Evolutionary conservation across 1,140 invertebrate genomes (phyloP).

Genomic region (Lepidurus apus): DNA sequence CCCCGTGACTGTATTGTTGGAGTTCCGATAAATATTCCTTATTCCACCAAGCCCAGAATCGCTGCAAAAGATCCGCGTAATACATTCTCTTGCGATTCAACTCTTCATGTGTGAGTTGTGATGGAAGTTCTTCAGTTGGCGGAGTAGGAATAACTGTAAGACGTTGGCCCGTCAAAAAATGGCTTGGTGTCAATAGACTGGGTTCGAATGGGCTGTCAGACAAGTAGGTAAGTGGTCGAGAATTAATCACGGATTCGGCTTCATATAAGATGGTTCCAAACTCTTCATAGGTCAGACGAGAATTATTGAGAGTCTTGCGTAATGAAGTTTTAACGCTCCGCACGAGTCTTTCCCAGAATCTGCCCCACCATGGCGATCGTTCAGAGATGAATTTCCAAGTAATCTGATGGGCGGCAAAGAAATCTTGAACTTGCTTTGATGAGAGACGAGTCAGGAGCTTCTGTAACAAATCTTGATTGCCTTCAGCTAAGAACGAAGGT

Average conservation of each 20-base stretch:
- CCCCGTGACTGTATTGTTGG: background rate
- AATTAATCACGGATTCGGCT: constrained; percentile 37
- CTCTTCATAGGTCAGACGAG: too few relatives aligned
- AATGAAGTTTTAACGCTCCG: constrained; percentile 41
- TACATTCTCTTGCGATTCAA: background rate
- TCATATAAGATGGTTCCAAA: too few relatives aligned
- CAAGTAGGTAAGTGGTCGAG: constrained; percentile 30
- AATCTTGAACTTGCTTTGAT: background rate
- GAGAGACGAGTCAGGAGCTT: background rate
- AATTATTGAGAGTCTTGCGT: constrained; percentile 39
- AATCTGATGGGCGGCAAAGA: constrained; percentile 34
- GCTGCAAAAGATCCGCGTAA: background rate
- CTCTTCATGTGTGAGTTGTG: background rate
- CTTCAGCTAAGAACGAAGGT: constrained; percentile 30
- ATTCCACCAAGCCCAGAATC: background rate
- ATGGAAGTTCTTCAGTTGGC: background rate
- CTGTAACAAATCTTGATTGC: background rate
- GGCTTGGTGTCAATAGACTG: constrained; percentile 37
- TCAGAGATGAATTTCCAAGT: constrained; percentile 44
- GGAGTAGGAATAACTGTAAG: constrained; percentile 23
- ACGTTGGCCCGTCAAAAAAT: constrained; percentile 37
- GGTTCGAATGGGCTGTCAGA: constrained; percentile 35
- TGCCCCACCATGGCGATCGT: constrained; percentile 46
- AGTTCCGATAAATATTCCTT: constrained; percentile 19
- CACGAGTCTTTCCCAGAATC: constrained; percentile 46